These are phyloP conservation scores for Perca schrenkii DNA, from an alignment of 2,113 vertebrate species.

Conservation along the genomic window DNA sequence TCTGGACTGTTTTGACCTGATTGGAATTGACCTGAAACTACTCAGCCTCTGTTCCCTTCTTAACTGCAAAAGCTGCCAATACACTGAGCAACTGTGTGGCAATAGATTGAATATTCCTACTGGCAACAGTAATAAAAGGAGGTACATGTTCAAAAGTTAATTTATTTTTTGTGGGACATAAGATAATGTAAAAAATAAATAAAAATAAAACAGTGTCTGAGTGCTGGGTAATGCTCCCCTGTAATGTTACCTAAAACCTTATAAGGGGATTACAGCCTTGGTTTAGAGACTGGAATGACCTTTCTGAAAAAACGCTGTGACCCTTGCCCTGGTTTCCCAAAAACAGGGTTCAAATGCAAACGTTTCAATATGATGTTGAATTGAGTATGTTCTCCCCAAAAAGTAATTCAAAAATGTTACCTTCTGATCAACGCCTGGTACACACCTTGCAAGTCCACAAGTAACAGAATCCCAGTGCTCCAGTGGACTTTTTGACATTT, in stretches of 20 bases:
- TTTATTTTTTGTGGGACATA: conserved; percentile 7
- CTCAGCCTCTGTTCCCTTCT: conserved; percentile 1
- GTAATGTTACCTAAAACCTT: conserved; percentile 12
- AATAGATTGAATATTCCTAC: not conserved
- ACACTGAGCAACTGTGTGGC: conserved; percentile 19
- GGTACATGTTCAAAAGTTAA: conserved; percentile 1
- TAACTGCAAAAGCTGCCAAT: conserved; percentile 14
- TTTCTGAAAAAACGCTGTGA: conserved; percentile 26
- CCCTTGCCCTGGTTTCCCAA: conserved; percentile 27
- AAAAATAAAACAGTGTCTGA: not conserved
- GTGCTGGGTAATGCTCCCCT: conserved; percentile 12
- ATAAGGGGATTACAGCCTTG: conserved; percentile 16
- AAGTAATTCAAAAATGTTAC: not conserved
- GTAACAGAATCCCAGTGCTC: not conserved
- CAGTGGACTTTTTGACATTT: conserved; percentile 10
- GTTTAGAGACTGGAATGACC: conserved; percentile 23
- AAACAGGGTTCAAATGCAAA: not conserved
- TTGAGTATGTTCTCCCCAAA: not conserved
- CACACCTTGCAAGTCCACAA: conserved; percentile 12
- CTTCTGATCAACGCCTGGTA: not conserved
- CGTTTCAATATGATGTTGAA: not conserved
- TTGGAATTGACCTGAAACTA: conserved; percentile 12
- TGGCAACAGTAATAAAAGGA: conserved; percentile 25
- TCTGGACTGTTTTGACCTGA: conserved; percentile 34
- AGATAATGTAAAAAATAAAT: conserved; percentile 11